These are phyloP conservation scores for Lerema accius DNA, from an alignment of 1,140 invertebrate genomes.

Conservation along the genomic window DNA sequence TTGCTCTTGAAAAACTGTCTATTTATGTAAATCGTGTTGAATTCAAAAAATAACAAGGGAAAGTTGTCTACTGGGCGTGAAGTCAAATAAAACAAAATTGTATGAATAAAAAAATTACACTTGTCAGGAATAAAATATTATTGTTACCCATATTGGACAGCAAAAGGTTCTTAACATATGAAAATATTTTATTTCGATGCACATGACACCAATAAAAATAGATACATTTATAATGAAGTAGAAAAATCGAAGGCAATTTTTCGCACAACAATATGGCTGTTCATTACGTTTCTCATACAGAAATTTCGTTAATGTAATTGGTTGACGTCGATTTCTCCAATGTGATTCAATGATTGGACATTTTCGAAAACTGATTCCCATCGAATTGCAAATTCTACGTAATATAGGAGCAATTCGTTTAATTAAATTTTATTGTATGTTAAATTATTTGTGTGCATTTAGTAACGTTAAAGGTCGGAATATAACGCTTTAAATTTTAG, in stretches of 20 bases:
- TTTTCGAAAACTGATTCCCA: slow-evolving; percentile 14
- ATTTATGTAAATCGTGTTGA: too few relatives aligned
- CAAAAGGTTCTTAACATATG: too few relatives aligned
- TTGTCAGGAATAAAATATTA: too few relatives aligned
- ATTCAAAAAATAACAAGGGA: too few relatives aligned
- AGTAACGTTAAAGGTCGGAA: not conserved
- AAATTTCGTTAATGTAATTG: slow-evolving; percentile 14
- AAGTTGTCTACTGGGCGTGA: too few relatives aligned
- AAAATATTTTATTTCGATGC: too few relatives aligned
- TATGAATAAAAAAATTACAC: too few relatives aligned
- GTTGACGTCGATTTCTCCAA: slow-evolving; percentile 7
- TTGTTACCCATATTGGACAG: too few relatives aligned
- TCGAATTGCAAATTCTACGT: slow-evolving; percentile 3
- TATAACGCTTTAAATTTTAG: not conserved
- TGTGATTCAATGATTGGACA: not conserved
- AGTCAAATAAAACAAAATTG: not conserved
- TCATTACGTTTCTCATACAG: slow-evolving; percentile 14
- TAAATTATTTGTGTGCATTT: not conserved
- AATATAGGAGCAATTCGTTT: not conserved
- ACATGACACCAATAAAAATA: too few relatives aligned
- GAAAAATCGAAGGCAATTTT: not conserved
- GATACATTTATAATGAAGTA: not conserved
- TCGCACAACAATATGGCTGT: not conserved
- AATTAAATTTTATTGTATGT: slow-evolving; percentile 12
- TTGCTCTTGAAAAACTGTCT: too few relatives aligned